Base-by-base conservation (phyloP, 2,113 vertebrate genomes). In the Myiozetetes cayanensis region DNA sequence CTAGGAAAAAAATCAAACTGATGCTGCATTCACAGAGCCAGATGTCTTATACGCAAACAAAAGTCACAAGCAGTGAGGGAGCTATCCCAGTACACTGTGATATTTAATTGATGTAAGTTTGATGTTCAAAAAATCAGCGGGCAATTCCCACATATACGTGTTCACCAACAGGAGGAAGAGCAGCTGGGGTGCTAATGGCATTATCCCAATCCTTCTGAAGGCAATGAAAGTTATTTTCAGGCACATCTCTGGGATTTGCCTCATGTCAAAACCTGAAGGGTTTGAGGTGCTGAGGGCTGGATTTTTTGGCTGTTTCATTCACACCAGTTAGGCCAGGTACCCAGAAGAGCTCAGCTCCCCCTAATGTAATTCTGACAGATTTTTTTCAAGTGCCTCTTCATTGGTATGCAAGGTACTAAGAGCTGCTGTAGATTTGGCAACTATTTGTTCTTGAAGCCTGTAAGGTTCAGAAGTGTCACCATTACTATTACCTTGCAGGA, bases 161-260 rank as follows among this genome's bases (percentile, higher is more conserved):
- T 59, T 95, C 79, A 37, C 39, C 11, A 8, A 19, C 11, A 62
- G 68, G 83, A 95, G 49, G 35, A 89, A 81, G 65, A 90, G 59
- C 82, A 93, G 75, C 85, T 86, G 68, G 82, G 93, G 63, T 89
- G 73, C 76, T 90, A 62, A 76, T 62, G 87, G 78, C 90, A 93
- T 96, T 94, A 96, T 76, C 89, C 50, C 21, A 80, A 27, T 30
- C 56, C 52, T 91, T 93, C 59, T 84, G 65, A 94, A 86, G 35
- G 44, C 72, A 96, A 56, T 14, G 11, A 10, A 80, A 63, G 65
- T 61, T 94, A 86, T 96, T 92, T 96, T 78, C 59, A 81, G 31
- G 43, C 4, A 2, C 24, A n/a, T 62, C 68, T 77, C 72, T 71
- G 72, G 47, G 79, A 86, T 75, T 86, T 72, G 22, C n/a, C 53